Evolutionary conservation across 2,888 invertebrate species (phyloP).

Genomic region (Andrena hattorfiana): DNA sequence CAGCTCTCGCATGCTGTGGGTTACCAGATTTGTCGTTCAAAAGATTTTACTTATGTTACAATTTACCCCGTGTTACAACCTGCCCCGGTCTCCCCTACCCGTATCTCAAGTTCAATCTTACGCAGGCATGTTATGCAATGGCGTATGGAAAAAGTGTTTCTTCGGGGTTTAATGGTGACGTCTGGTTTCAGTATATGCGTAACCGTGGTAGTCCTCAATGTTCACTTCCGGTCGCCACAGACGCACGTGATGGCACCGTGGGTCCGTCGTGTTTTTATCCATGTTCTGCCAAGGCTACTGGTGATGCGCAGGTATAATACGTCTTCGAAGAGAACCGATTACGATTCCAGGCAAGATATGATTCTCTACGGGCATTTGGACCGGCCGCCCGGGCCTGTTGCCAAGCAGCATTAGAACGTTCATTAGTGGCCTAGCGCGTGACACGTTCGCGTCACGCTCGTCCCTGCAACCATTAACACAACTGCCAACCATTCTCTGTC

Average conservation of each 20-base stretch:
- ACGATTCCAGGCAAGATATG: constrained; percentile 73
- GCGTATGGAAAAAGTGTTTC: too few relatives aligned
- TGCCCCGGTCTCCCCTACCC: too few relatives aligned
- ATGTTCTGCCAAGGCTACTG: constrained; percentile 96
- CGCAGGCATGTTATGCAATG: too few relatives aligned
- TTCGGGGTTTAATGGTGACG: background rate
- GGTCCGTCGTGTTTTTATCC: constrained; percentile 98
- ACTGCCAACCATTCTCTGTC: constrained; percentile 17
- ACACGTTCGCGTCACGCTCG: constrained; percentile 61
- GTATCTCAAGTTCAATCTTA: too few relatives aligned
- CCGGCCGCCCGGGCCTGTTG: constrained; percentile 58
- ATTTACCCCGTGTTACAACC: too few relatives aligned
- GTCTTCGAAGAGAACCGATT: constrained; percentile 72
- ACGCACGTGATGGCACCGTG: constrained; percentile 99
- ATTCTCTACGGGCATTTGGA: constrained; percentile 64
- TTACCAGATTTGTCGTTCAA: too few relatives aligned
- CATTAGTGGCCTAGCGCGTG: constrained; percentile 64
- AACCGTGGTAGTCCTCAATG: constrained; percentile 98
- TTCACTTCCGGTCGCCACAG: constrained; percentile 98
- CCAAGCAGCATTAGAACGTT: constrained; percentile 69
- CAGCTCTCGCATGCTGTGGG: too few relatives aligned
- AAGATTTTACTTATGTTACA: too few relatives aligned
- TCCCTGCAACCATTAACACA: constrained; percentile 64
- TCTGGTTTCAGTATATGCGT: constrained; percentile 92
- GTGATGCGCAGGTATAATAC: constrained; percentile 92